Percentiles rank a stretch among this genome's conserved stretches.
These are phyloP conservation scores for Harlomillsia oculata DNA, from an alignment of 1,140 invertebrate genomes.

Conservation along the genomic window DNA sequence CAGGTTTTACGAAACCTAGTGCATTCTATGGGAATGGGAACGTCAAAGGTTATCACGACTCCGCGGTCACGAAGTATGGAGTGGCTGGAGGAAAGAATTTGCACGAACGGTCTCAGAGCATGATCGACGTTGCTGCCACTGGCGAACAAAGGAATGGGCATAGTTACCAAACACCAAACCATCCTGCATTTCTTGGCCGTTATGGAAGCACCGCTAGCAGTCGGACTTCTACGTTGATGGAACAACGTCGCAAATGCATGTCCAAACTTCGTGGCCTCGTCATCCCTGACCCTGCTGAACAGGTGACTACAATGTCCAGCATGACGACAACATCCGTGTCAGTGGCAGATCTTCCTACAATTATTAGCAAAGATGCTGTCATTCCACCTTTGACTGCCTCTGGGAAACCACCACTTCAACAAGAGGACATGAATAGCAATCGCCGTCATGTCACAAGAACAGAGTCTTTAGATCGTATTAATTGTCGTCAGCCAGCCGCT, in stretches of 20 bases:
- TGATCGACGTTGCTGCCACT: slow-evolving; percentile 36
- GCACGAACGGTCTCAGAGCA: slow-evolving; percentile 36
- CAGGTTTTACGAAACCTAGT: slow-evolving; percentile 7
- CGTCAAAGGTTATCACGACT: too few relatives aligned
- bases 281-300: slow-evolving; percentile 56
- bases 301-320: slow-evolving; percentile 9
- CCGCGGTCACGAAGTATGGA: not conserved
- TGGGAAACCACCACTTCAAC: slow-evolving; percentile 37
- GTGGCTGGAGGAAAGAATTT: slow-evolving; percentile 23
- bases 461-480: slow-evolving; percentile 25
- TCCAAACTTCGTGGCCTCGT: slow-evolving; percentile 74
- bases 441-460: slow-evolving; percentile 19
- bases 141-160: slow-evolving; percentile 36
- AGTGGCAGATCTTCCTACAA: slow-evolving; percentile 64
- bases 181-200: slow-evolving; percentile 4
- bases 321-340: slow-evolving; percentile 33
- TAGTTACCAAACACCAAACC: slow-evolving; percentile 30
- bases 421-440: slow-evolving; percentile 8
- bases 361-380: slow-evolving; percentile 54
- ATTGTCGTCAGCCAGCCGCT: too few relatives aligned
- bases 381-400: slow-evolving; percentile 37
- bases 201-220: slow-evolving; percentile 17
- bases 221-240: slow-evolving; percentile 49
- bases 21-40: slow-evolving; percentile 4
- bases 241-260: slow-evolving; percentile 65